Evolutionary conservation across 2,888 invertebrate genomes (phyloP), one percentile per base, ranked within the genome.

Genomic region (Osmoderma eremita): DNA sequence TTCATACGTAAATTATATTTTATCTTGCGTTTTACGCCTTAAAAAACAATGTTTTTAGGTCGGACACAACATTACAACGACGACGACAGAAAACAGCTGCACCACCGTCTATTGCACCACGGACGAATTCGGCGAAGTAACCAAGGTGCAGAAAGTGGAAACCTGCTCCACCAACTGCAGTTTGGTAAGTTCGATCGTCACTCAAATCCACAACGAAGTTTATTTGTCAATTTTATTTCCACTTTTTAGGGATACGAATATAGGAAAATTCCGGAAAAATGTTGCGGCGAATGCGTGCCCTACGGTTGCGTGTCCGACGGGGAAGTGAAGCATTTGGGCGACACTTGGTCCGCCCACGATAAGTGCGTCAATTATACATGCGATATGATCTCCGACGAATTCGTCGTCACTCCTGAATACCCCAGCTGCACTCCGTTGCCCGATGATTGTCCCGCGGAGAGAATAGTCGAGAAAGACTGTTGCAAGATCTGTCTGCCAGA

Each of bases 281-380:
- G 91, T 75, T 91, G 91, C 77, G 91, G 91, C 0, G 81, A 83
- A 54, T 91, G 91, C 78, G 78, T 83, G 45, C 87, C 88, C 15
- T 83, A 85, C 1, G 87, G 87, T 0, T 91, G 91, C 76, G 82
- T 88, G 0, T 81, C 86, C 42, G 83, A 84, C 39, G 86, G 84
- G 0, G 70, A 75, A 18, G 73, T 86, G 36, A 84, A 84, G 58
- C 73, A 79, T 20, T 80, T 87, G 15, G 88, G 86, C 0, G 83
- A 85, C 49, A 80, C 80, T 48, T 91, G 91, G 91, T 81, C 80
- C 0, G 88, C 89, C 0, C 58, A 78, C 0, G 90, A 91, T 80
- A 83, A 83, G 75, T 91, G 91, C 76, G 86, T 86, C 4, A 86
- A 84, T 70, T 90, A 85, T 75, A 83, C 84, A 0, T 91, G 91